Conservation (phyloP, 2,113 vertebrate species). For the Leptosomus discolor region DNA sequence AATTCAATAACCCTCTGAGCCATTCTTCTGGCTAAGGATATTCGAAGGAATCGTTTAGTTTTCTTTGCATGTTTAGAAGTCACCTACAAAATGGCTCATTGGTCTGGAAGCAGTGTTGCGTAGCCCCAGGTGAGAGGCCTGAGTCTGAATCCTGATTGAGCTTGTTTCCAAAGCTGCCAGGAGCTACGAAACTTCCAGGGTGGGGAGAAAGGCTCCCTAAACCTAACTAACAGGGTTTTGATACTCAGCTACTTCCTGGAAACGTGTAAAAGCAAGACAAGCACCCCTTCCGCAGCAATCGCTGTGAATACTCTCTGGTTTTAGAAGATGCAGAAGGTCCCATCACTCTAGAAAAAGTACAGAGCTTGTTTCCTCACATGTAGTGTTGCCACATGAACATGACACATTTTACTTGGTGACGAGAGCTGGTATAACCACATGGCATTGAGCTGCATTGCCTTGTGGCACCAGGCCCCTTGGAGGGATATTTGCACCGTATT, state of each 20-base stretch:
- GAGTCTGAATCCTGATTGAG: not conserved
- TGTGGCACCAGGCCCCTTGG: not conserved
- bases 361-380: not conserved
- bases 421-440: not conserved
- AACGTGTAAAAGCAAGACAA: not conserved
- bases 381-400: rapidly evolving
- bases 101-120: not conserved
- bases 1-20: constrained; percentile 28
- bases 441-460: not conserved
- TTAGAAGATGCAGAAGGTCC: not conserved
- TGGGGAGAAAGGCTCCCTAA: not conserved
- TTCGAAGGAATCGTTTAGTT: constrained; percentile 35
- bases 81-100: constrained; percentile 6
- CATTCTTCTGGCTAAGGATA: constrained; percentile 32
- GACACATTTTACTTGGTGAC: rapidly evolving
- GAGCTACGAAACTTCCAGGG: not conserved
- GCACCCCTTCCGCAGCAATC: not conserved
- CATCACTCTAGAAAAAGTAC: not conserved
- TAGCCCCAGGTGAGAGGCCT: not conserved
- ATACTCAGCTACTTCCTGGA: not conserved
- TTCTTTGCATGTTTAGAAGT: constrained; percentile 54
- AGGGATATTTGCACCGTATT: not conserved
- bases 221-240: not conserved
- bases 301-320: not conserved
- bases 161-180: not conserved